These are phyloP conservation scores for Neomonachus schauinslandi DNA, from an alignment of 2,113 vertebrate species.

Conservation along the genomic window DNA sequence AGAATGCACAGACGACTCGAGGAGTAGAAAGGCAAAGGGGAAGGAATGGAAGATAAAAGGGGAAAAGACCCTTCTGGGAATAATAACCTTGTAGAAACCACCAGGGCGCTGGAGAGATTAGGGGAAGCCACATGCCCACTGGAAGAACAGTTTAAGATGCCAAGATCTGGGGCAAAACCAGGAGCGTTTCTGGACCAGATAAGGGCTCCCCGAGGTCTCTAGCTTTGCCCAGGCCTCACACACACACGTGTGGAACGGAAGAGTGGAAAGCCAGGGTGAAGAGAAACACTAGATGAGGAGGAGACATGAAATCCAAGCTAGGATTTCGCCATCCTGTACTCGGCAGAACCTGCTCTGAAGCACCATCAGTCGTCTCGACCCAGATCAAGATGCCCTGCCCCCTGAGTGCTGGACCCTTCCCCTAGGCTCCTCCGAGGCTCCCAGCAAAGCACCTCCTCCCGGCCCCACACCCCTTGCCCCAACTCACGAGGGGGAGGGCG, in stretches of 20 bases:
- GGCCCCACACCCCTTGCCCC: neutral
- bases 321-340: neutral
- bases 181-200: neutral
- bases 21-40: neutral
- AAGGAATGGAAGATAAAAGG: neutral
- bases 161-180: neutral
- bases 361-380: neutral
- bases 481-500: no score
- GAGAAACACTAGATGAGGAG: neutral
- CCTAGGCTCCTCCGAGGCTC: neutral
- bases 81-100: neutral
- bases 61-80: neutral
- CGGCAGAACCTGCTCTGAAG: neutral
- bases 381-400: neutral
- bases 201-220: neutral
- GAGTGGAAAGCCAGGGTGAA: neutral
- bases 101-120: neutral
- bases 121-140: neutral
- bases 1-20: neutral
- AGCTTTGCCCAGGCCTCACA: neutral
- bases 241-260: neutral
- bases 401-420: neutral
- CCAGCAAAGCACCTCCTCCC: neutral
- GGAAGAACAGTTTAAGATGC: neutral
- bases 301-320: neutral